Conservation (phyloP, 2,113 vertebrate genomes). For the Chloropsis cyanopogon region DNA sequence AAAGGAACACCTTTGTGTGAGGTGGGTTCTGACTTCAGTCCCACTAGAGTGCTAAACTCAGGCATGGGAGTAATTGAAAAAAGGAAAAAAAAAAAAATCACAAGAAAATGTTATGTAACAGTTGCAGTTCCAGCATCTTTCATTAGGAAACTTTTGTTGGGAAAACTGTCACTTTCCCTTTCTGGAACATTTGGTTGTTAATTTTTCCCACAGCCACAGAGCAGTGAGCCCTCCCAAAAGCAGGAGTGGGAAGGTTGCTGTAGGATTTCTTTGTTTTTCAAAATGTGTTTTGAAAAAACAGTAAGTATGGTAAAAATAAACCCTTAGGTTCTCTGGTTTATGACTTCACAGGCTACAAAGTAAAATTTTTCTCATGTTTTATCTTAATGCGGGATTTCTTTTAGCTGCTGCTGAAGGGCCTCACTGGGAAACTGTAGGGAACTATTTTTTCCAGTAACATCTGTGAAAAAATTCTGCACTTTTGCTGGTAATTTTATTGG, state of each 20-base stretch:
- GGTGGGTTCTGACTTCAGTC: not conserved
- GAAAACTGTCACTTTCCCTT: not conserved
- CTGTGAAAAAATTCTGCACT: not conserved
- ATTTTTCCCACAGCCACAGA: not conserved
- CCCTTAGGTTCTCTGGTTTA: not conserved
- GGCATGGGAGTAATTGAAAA: not conserved
- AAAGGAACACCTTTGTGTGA: not conserved
- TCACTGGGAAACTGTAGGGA: not conserved
- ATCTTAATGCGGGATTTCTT: not conserved
- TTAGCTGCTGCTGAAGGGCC: not conserved
- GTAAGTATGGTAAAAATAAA: not conserved
- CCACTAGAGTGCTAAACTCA: not conserved
- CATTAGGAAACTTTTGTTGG: not conserved
- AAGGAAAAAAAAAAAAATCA: not conserved
- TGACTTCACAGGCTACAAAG: not conserved
- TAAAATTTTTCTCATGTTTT: not conserved
- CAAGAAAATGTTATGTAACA: not conserved
- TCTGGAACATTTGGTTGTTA: not conserved
- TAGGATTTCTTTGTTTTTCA: not conserved
- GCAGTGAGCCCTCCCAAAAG: not conserved
- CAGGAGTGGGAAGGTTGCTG: not conserved
- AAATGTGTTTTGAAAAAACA: not conserved
- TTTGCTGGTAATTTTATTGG: not conserved
- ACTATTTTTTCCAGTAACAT: not conserved
- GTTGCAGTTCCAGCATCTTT: not conserved